Base-by-base conservation (phyloP, 2,888 invertebrate genomes). In the Teleiodes luculella region DNA sequence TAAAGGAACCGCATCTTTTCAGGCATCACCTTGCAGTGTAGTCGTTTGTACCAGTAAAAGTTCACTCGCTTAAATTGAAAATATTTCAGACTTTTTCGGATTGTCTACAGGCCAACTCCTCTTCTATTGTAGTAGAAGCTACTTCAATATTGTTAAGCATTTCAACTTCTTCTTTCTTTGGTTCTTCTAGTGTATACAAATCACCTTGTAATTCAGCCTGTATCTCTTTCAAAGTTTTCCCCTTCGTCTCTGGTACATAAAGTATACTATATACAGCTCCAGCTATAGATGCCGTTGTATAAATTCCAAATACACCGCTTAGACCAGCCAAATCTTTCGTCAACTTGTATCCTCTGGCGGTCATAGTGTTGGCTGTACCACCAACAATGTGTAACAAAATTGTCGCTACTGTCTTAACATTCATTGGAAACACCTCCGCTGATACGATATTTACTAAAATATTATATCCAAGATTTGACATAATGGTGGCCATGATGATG, bases 401-500 rank as follows among this genome's bases (percentile, higher is more conserved):
- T 54, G 91, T 84, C 0, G 91, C 92, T 0, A 86, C 67, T 1
- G 90, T 86, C 65, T 91, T 91, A 0, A 92, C 86, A 60, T 91
- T 91, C 2, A 91, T 76, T 0, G 92, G 90, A 57, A 92, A 92
- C 8, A 92, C 71, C 68, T 92, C 92, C 0, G 90, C 90, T 20
- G 90, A 78, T 52, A 91, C 80, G 55, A 87, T 75, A 51, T 82
- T 84, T 0, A 83, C 72, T 11, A 91, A 63, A 0, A 91, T 88
- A 52, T 86, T 86, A 39, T 86, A 80, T 0, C 92, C 92, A 30
- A 85, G 14, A 7, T 73, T 72, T 0, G 80, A 70, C 0, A 78
- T 61, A 0, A 82, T 65, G 10, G 66, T 72, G 0, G 74, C 70
- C 1, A 72, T 8, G 3, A 80, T 68, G n/a, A 91, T 76, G 0